Base-by-base conservation (phyloP, 92 coral and sea anemone genomes). In the Nematostella vectensis region DNA sequence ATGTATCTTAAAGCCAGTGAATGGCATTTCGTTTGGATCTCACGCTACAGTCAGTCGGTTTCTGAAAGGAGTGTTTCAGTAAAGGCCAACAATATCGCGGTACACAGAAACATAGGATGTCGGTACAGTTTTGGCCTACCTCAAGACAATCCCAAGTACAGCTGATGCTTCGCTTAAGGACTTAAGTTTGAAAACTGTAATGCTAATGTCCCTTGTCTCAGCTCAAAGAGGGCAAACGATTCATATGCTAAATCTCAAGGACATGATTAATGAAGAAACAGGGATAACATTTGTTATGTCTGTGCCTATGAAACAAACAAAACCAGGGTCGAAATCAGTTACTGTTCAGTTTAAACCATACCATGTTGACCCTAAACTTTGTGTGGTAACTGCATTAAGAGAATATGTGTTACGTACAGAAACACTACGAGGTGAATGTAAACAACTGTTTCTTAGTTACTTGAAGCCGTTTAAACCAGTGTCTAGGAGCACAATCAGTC, bases 41-140 rank as follows among this genome's bases (percentile, higher is more conserved):
- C 69, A 61, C 13, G 61, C 68, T 70, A 60, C 45, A 15, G 77
- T 59, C 23, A 50, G 28, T 29, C 20, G 45, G 2, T 63, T 63
- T 30, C 27, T 63, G 12, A 63, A 48, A 48, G 69, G 60, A 50
- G 61, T 63, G 25, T 48, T 59, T 29, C 30, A 61, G 52, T 50
- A 54, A 29, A 50, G 57, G 25, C 56, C 80, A 30, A 52, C 67
- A 31, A 48, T 30, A 57, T 55, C 80, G 48, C n/a, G 75, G 38
- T 74, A 74, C 54, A 58, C 67, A 31, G 49, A 68, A 58, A 68
- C 73, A 37, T 59, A 47, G 75, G 62, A 73, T 31, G 76, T 55
- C 19, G 61, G 48, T 13, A 49, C 33, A 29, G 80, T 73, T 18
- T 51, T 75, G 43, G 29, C 29, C 57, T 44, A 75, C 63, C 75